These are phyloP conservation scores for Cyclura pinguis DNA, from an alignment of 2,797 vertebrate genomes.

Conservation along the genomic window DNA sequence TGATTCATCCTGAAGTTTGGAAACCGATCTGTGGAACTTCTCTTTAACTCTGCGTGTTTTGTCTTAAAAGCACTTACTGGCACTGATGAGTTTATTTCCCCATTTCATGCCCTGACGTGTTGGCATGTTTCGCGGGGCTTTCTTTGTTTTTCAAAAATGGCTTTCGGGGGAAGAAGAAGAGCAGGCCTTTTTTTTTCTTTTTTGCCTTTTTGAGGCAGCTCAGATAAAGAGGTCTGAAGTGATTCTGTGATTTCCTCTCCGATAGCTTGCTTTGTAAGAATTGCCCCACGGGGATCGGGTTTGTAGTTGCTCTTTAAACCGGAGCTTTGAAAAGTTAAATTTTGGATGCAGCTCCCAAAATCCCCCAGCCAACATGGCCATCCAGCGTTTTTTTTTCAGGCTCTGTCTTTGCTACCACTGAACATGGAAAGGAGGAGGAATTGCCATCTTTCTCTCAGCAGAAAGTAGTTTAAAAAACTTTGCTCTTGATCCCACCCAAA, in stretches of 20 bases:
- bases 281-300: no score
- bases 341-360: no score
- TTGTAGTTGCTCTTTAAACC: no score
- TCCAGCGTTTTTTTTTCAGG: no score
- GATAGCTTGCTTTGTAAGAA: not conserved
- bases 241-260: not conserved
- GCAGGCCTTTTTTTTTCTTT: not conserved
- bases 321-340: no score
- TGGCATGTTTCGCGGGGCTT: not conserved
- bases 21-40: constrained; percentile 27
- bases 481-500: no score
- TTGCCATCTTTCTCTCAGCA: no score
- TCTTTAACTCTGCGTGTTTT: not conserved
- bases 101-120: not conserved
- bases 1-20: constrained; percentile 41
- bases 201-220: not conserved
- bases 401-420: no score
- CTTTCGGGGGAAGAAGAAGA: constrained; percentile 1
- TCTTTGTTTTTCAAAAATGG: not conserved
- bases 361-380: no score
- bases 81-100: constrained; percentile 21
- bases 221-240: not conserved
- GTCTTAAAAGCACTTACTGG: constrained; percentile 26
- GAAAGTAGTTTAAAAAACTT: no score
- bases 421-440: no score